Conservation (phyloP, 1,140 invertebrate genomes). For the Euwallacea fornicatus region DNA sequence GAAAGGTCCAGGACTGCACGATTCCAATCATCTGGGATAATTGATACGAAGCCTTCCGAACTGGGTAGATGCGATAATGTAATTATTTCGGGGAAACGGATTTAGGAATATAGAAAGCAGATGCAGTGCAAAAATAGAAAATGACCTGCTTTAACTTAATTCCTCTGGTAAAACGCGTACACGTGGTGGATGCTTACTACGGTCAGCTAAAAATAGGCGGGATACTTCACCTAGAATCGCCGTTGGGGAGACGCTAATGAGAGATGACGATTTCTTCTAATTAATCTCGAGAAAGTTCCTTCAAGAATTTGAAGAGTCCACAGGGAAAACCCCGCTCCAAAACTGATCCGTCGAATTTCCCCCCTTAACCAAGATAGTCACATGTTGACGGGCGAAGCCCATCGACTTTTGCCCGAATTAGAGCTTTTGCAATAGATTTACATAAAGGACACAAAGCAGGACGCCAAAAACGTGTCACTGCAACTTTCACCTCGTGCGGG, state of each 20-base stretch:
- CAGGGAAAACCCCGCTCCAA: background rate
- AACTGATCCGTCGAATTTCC: too few species aligned
- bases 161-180: conserved; percentile 25
- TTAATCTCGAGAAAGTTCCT: conserved; percentile 4
- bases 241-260: conserved; percentile 20
- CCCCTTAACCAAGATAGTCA: too few species aligned
- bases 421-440: too few species aligned
- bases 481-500: too few species aligned
- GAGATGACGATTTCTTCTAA: conserved; percentile 13
- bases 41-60: background rate
- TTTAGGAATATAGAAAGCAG: conserved; percentile 19
- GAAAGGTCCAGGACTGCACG: too few species aligned
- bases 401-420: too few species aligned
- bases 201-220: conserved; percentile 19
- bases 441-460: too few species aligned
- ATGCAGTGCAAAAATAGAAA: conserved; percentile 33
- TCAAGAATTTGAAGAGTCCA: background rate
- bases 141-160: conserved; percentile 34
- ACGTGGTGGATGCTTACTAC: conserved; percentile 24
- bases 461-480: too few species aligned
- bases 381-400: too few species aligned
- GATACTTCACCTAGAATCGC: conserved; percentile 24
- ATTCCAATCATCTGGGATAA: too few species aligned
- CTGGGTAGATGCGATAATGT: background rate
- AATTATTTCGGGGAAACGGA: conserved; percentile 17